phyloP scores from a whole-genome alignment of 1,140 invertebrate genomes.

The silkworm (Bombyx mori) region DNA sequence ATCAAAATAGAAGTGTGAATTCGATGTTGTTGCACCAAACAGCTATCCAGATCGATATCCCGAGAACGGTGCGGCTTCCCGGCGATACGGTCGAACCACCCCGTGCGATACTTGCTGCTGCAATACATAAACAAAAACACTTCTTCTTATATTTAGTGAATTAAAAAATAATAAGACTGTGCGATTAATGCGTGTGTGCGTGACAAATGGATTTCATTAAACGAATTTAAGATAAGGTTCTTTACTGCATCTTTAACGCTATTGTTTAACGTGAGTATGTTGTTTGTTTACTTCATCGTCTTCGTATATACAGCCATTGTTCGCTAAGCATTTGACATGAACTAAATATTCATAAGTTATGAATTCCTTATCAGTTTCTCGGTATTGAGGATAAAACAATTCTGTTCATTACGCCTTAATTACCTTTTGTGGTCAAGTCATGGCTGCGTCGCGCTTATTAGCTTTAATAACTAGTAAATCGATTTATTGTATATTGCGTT shows the following conservation, averaged over 20 bases:
- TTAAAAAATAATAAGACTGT: constrained; percentile 23
- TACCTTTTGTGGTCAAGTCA: no score
- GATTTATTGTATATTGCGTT: no score
- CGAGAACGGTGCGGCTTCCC: constrained; percentile 18
- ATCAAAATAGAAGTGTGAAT: neutral
- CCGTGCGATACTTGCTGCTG: constrained; percentile 26
- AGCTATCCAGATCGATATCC: constrained; percentile 32
- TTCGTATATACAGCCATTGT: constrained; percentile 7
- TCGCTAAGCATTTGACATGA: constrained; percentile 11
- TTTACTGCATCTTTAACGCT: constrained; percentile 16
- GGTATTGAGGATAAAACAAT: neutral
- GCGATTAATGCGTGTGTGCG: constrained; percentile 36
- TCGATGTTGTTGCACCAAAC: constrained; percentile 10
- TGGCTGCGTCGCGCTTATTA: no score
- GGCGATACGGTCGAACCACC: constrained; percentile 3
- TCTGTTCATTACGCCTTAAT: no score
- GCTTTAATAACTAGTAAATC: no score
- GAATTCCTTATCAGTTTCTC: constrained; percentile 3
- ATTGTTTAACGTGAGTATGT: constrained; percentile 33
- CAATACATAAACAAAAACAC: constrained; percentile 15
- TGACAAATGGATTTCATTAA: constrained; percentile 52
- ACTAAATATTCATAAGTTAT: neutral
- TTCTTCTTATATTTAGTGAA: constrained; percentile 25
- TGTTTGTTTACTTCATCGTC: constrained; percentile 12
- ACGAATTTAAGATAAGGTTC: constrained; percentile 32